Evolutionary conservation across 2,113 vertebrate species (phyloP), one percentile per base, ranked within the genome.

Genomic region (Lipotes vexillifer): DNA sequence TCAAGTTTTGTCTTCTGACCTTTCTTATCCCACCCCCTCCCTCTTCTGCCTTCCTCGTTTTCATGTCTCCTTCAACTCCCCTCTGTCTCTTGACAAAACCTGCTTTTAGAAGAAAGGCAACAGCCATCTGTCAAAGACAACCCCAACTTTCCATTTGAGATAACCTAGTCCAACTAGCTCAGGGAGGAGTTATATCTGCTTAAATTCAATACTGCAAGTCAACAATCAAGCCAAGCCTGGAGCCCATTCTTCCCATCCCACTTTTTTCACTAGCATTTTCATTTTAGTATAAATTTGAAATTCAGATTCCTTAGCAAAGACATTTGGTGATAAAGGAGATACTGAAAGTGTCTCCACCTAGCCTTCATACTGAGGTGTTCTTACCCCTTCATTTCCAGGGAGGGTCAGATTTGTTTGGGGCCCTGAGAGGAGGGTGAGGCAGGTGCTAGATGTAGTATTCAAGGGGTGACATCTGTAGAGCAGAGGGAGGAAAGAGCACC

Each of bases 1-100:
- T 91, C 41, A 92, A 27, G 29, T 95, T 95, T 87, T 96, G 33
- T 90, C 66, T 90, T 93, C 44, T 55, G 20, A 96, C 11, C 13
- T 88, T 91, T 94, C 36, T 90, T 84, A 88, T 68, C 7, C 21
- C 4, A 68, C n/a, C 14, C 7, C 23, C 41, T 83, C 17, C 27
- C 49, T 92, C n/a, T 94, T 29, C 65, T 83, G 55, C 77, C 14
- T 59, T 91, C 44, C 1, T 66, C 68, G 55, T 95, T 87, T 82
- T 20, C 12, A 52, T 52, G 38, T 44, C 15, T 55, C 81, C 49
- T 93, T 80, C 3, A 4, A 33, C 31, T 10, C 21, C 59, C 9
- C 20, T 77, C 59, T 55, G 46, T 21, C 52, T 46, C 15, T 74
- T 88, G 41, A 84, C 38, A 85, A 94, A 93, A 92, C 17, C 44